phyloP scores from a whole-genome alignment of 2,888 invertebrate genomes.

The Poecilobothrus nobilitatus region DNA sequence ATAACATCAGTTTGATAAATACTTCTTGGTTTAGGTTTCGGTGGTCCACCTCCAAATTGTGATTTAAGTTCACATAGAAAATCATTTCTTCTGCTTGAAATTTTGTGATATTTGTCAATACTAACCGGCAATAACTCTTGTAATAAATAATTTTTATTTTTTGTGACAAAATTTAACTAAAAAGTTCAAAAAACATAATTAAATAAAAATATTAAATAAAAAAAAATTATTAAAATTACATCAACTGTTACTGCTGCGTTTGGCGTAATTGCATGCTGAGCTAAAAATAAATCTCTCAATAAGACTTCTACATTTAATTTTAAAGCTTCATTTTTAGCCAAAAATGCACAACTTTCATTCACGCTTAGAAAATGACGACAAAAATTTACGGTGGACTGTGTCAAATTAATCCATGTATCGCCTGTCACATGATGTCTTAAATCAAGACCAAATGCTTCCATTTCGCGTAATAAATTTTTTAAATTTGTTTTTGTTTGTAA shows the following conservation, averaged over 20 bases:
- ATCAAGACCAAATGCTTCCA: slow-evolving; percentile 39
- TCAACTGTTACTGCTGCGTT: slow-evolving; percentile 36
- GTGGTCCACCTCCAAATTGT: slow-evolving; percentile 30
- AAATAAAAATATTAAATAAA: slow-evolving; percentile 10
- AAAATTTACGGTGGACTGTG: slow-evolving; percentile 41
- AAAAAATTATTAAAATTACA: slow-evolving; percentile 29
- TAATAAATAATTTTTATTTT: slow-evolving; percentile 39
- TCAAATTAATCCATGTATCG: slow-evolving; percentile 43
- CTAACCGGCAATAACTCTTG: slow-evolving; percentile 40
- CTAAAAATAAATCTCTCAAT: slow-evolving; percentile 37
- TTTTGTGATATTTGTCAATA: slow-evolving; percentile 37
- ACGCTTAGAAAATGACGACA: slow-evolving; percentile 39
- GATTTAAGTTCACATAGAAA: slow-evolving; percentile 32
- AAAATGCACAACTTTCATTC: slow-evolving; percentile 38
- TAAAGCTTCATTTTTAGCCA: slow-evolving; percentile 41
- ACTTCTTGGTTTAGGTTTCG: slow-evolving; percentile 41
- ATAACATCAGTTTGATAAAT: slow-evolving; percentile 43
- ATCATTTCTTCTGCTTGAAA: slow-evolving; percentile 34
- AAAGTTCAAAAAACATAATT: slow-evolving; percentile 17
- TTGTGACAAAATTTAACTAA: slow-evolving; percentile 41
- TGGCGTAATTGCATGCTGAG: slow-evolving; percentile 40
- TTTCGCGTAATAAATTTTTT: slow-evolving; percentile 36
- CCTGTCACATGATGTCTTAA: slow-evolving; percentile 40
- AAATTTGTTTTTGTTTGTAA: slow-evolving; percentile 42
- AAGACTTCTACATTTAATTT: slow-evolving; percentile 35